Conservation (phyloP, 2,113 vertebrate genomes). For the Chelonoidis abingdonii region DNA sequence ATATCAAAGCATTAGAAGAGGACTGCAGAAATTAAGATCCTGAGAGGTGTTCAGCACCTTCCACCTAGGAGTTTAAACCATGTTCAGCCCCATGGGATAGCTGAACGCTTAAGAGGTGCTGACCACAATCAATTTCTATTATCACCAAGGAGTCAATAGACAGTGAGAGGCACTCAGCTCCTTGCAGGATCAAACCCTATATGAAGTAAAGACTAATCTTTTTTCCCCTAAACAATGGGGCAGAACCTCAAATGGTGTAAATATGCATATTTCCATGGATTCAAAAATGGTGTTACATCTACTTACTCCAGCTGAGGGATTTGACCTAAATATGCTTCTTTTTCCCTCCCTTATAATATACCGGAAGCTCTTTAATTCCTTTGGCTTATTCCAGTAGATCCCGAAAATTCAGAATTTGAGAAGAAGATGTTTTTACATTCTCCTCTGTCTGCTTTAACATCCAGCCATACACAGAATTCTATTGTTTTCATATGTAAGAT, state of each 20-base stretch:
- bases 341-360: neutral
- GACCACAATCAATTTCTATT: slow-evolving; percentile 37
- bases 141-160: slow-evolving; percentile 41
- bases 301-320: neutral
- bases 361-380: neutral
- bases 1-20: neutral
- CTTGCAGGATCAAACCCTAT: neutral
- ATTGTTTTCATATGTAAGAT: slow-evolving; percentile 40
- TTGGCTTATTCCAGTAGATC: neutral
- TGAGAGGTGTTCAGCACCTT: neutral
- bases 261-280: neutral
- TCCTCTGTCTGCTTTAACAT: neutral
- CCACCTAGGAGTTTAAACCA: slow-evolving; percentile 9
- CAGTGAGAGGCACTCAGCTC: neutral
- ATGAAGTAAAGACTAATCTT: neutral
- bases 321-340: neutral
- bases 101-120: slow-evolving; percentile 1
- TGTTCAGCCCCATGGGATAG: neutral
- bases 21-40: neutral
- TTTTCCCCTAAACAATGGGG: neutral
- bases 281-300: neutral
- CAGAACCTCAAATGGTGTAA: accelerated
- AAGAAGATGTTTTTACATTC: neutral
- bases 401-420: accelerated
- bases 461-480: neutral